Evolutionary conservation across 2,113 vertebrate genomes (phyloP).

Genomic region (Calyptomena viridis): DNA sequence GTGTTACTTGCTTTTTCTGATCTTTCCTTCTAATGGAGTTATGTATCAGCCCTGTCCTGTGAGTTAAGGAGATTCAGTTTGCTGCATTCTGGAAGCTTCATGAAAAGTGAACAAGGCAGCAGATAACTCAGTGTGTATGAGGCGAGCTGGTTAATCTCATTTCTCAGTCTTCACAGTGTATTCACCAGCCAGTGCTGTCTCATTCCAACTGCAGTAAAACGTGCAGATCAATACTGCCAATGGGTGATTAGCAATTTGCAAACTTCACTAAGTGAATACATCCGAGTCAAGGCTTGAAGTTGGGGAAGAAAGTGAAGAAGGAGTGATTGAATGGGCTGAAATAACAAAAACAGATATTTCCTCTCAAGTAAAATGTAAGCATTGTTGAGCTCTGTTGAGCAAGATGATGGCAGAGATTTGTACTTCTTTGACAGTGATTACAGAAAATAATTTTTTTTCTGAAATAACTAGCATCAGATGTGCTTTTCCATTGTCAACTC

Average conservation of each 20-base stretch:
- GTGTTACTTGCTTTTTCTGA: conserved; percentile 20
- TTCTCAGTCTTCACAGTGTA: conserved; percentile 15
- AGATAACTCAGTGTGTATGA: conserved; percentile 21
- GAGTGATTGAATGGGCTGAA: conserved; percentile 27
- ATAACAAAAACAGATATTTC: neutral
- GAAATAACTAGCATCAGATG: neutral
- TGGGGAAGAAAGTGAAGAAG: neutral
- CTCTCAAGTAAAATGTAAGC: conserved; percentile 45
- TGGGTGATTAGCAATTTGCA: conserved; percentile 35
- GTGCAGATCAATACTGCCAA: conserved; percentile 47
- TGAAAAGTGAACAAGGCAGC: conserved; percentile 30
- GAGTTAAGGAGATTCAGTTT: conserved; percentile 32
- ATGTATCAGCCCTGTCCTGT: neutral
- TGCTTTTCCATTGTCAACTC: conserved; percentile 1
- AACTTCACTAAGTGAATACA: conserved; percentile 11
- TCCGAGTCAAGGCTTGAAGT: neutral
- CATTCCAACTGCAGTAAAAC: neutral
- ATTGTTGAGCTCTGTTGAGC: conserved; percentile 37
- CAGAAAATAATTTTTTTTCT: conserved; percentile 19
- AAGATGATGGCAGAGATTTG: conserved; percentile 1
- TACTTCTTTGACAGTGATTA: conserved; percentile 29
- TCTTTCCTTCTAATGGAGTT: conserved; percentile 21
- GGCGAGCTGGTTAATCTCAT: conserved; percentile 26
- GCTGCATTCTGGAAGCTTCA: conserved; percentile 46
- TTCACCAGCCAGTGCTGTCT: neutral